Percentiles rank a stretch among this genome's conserved stretches.
Conservation (phyloP, 1,140 invertebrate genomes). For the Microplitis mediator region DNA sequence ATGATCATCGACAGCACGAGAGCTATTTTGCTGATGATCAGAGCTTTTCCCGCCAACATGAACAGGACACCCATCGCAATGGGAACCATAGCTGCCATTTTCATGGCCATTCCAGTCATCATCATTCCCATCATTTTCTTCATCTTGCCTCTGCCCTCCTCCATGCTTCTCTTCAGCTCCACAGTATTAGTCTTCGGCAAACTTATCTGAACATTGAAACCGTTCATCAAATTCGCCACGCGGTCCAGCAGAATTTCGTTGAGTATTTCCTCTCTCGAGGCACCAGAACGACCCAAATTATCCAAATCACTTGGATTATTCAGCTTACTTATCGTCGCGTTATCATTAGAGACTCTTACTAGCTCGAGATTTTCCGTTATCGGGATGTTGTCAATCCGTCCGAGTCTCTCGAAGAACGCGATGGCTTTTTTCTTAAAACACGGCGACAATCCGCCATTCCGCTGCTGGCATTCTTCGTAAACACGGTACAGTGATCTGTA, state of each 20-base stretch:
- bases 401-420: constrained; percentile 74
- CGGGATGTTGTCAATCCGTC: constrained; percentile 70
- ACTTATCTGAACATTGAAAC: constrained; percentile 75
- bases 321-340: not conserved
- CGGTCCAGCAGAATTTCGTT: constrained; percentile 74
- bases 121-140: constrained; percentile 85
- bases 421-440: constrained; percentile 83
- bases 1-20: constrained; percentile 77
- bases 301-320: constrained; percentile 4
- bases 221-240: constrained; percentile 72
- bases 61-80: constrained; percentile 76
- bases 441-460: constrained; percentile 65
- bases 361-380: constrained; percentile 72
- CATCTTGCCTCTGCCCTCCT: constrained; percentile 80
- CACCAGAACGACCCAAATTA: constrained; percentile 51
- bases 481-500: constrained; percentile 53
- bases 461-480: constrained; percentile 58
- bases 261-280: constrained; percentile 68
- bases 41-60: constrained; percentile 75
- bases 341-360: constrained; percentile 46
- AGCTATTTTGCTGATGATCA: constrained; percentile 80
- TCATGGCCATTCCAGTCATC: constrained; percentile 79
- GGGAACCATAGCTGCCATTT: constrained; percentile 75
- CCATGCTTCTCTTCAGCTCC: constrained; percentile 72
- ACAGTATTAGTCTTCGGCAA: constrained; percentile 72